phyloP scores from a whole-genome alignment of 2,113 vertebrate species.

The Centropus unirufus region DNA sequence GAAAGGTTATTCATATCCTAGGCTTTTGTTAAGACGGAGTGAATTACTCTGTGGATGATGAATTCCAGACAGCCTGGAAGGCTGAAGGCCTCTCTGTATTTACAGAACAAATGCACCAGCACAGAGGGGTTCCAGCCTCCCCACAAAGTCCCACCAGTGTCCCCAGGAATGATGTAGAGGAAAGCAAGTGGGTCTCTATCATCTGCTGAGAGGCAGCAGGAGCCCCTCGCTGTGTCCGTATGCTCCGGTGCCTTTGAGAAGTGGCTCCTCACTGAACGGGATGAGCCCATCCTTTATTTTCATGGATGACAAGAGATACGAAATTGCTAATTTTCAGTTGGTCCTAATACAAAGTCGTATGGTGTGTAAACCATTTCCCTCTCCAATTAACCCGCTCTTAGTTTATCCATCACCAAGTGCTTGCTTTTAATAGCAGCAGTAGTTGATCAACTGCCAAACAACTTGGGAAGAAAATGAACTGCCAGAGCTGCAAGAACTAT shows the following conservation, averaged over 20 bases:
- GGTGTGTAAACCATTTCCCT: not conserved
- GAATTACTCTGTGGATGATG: not conserved
- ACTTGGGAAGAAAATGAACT: not conserved
- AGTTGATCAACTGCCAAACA: not conserved
- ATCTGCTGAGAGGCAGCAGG: not conserved
- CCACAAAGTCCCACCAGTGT: accelerated
- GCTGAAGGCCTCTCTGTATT: not conserved
- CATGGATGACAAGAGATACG: not conserved
- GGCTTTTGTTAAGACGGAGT: not conserved
- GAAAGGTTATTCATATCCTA: not conserved
- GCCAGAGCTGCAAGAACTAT: not conserved
- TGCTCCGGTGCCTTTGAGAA: not conserved
- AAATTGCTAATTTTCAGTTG: not conserved
- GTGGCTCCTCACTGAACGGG: not conserved
- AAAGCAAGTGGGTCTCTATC: accelerated
- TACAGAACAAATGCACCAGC: not conserved
- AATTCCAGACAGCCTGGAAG: not conserved
- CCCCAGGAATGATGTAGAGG: accelerated
- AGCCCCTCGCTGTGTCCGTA: accelerated
- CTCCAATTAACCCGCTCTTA: not conserved
- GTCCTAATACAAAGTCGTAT: not conserved
- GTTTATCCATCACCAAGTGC: not conserved
- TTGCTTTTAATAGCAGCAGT: not conserved
- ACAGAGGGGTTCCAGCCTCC: not conserved
- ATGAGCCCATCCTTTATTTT: not conserved